Evolutionary conservation across 30 jellyfish, hydroid and myxozoan genomes (phyloP).

Genomic region (Cassiopea xamachana): DNA sequence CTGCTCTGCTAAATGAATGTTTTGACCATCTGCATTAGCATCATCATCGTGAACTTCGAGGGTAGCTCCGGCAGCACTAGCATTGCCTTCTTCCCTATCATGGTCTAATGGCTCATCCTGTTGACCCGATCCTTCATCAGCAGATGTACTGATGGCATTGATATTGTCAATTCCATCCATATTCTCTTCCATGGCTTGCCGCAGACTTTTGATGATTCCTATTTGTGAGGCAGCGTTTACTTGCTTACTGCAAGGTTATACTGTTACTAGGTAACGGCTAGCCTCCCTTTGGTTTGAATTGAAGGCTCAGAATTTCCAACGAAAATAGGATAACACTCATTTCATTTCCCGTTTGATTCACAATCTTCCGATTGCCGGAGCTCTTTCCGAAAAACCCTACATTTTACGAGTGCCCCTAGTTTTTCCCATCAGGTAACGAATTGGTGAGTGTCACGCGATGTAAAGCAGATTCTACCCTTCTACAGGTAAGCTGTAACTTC

Average conservation of each 20-base stretch:
- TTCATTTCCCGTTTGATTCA: too few relatives aligned
- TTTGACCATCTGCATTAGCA: background rate
- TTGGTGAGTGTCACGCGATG: too few relatives aligned
- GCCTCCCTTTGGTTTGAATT: background rate
- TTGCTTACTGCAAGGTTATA: background rate
- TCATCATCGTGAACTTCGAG: background rate
- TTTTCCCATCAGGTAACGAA: too few relatives aligned
- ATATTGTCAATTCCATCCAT: background rate
- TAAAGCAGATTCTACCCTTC: too few relatives aligned
- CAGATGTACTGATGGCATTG: background rate
- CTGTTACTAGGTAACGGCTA: constrained; percentile 23
- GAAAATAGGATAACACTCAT: too few relatives aligned
- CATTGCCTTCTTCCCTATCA: background rate
- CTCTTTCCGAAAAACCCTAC: too few relatives aligned
- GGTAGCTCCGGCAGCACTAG: background rate
- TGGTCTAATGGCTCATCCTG: background rate
- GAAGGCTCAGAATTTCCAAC: too few relatives aligned
- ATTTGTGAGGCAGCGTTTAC: background rate
- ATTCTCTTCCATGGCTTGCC: background rate
- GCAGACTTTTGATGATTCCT: background rate
- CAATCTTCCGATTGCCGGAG: too few relatives aligned
- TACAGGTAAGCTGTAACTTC: too few relatives aligned
- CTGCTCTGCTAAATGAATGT: background rate
- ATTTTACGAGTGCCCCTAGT: too few relatives aligned
- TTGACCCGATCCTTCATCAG: background rate